Evolutionary conservation across 2,113 vertebrate genomes (phyloP).

Genomic region (Oriolus oriolus): DNA sequence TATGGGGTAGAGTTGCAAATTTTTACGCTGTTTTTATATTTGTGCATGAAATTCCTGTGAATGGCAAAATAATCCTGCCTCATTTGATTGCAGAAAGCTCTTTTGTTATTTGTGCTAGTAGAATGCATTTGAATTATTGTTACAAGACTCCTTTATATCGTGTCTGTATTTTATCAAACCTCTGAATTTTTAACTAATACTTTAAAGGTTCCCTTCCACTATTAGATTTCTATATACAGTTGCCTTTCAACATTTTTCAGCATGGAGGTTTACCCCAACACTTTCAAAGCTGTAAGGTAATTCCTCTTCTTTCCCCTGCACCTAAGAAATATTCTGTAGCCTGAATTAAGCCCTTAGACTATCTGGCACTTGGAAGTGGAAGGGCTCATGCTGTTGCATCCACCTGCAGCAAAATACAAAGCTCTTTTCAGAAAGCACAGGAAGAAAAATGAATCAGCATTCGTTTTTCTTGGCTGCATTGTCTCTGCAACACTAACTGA

Average conservation of each 20-base stretch:
- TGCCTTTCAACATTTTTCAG: neutral
- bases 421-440: neutral
- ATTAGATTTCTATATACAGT: neutral
- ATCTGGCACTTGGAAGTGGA: neutral
- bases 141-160: neutral
- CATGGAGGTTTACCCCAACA: neutral
- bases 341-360: neutral
- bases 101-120: neutral
- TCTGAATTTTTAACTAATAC: neutral
- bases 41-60: neutral
- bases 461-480: neutral
- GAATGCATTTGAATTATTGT: neutral
- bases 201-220: neutral
- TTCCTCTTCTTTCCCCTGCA: neutral
- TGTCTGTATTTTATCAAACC: neutral
- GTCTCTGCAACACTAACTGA: neutral
- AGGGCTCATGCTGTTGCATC: neutral
- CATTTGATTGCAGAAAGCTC: neutral
- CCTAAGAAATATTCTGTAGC: neutral
- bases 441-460: neutral
- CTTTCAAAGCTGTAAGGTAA: neutral
- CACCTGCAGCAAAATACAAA: neutral
- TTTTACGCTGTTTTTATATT: constrained; percentile 16
- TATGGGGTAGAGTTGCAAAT: neutral
- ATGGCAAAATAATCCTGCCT: neutral